Evolutionary conservation across 1,140 invertebrate species (phyloP).

Genomic region (Trypoxylus dichotomus): DNA sequence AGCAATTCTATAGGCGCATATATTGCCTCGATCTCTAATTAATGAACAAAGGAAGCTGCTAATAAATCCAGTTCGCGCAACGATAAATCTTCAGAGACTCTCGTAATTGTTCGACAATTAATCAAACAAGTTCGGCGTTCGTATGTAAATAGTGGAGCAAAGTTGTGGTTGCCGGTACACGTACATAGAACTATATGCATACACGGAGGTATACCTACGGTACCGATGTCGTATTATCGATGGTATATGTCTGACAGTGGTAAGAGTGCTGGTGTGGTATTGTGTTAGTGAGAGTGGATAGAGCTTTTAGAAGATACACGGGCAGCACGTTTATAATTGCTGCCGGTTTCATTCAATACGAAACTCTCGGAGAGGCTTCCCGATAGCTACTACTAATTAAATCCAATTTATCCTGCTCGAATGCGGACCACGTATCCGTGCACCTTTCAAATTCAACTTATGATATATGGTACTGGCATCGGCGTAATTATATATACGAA

Average conservation of each 20-base stretch:
- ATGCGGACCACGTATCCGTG: slow-evolving; percentile 43
- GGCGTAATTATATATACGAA: slow-evolving; percentile 43
- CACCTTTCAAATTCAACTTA: slow-evolving; percentile 45
- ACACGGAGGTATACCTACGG: not conserved
- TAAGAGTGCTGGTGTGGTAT: not conserved
- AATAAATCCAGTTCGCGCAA: slow-evolving; percentile 15
- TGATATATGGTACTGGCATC: slow-evolving; percentile 43
- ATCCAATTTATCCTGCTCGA: slow-evolving; percentile 36
- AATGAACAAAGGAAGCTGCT: slow-evolving; percentile 15
- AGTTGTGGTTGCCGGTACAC: not conserved
- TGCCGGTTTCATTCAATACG: slow-evolving; percentile 11
- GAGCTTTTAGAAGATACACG: not conserved
- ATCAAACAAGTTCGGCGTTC: slow-evolving; percentile 16
- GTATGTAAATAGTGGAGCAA: slow-evolving; percentile 19
- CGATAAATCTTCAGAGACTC: slow-evolving; percentile 13
- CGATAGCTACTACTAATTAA: slow-evolving; percentile 35
- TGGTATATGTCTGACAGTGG: not conserved
- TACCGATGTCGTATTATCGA: not conserved
- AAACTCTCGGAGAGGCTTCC: slow-evolving; percentile 1
- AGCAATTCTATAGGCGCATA: not conserved
- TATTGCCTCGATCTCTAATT: slow-evolving; percentile 10
- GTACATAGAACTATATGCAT: not conserved
- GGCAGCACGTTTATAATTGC: slow-evolving; percentile 11
- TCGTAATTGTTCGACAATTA: slow-evolving; percentile 16
- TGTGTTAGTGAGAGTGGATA: not conserved